Percentiles rank a stretch among this genome's conserved stretches.
Evolutionary conservation across 2,797 vertebrate genomes (phyloP).

Genomic region (Sarcoramphus papa): DNA sequence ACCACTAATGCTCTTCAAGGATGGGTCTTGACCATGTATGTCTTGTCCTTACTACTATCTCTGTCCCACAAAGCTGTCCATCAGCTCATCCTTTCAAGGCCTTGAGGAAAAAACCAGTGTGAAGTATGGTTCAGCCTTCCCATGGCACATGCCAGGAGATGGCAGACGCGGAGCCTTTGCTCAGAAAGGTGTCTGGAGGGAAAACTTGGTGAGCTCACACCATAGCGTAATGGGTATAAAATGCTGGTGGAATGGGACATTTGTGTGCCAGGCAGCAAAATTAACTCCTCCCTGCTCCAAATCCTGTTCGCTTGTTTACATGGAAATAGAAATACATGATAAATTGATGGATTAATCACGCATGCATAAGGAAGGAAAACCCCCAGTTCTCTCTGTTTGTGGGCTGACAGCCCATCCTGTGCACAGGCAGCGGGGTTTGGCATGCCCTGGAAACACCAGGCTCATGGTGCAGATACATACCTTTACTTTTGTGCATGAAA

Average conservation of each 20-base stretch:
- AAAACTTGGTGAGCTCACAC: not conserved
- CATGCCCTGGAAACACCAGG: not conserved
- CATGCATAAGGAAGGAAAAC: not conserved
- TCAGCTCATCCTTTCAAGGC: not conserved
- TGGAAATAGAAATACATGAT: not conserved
- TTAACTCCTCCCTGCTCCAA: not conserved
- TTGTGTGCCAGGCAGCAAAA: not conserved
- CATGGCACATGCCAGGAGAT: not conserved
- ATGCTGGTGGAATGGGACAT: not conserved
- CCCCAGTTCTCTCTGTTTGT: not conserved
- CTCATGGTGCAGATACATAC: accelerated
- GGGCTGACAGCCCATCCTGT: not conserved
- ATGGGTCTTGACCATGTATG: not conserved
- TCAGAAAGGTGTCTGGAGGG: not conserved
- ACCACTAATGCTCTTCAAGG: too few relatives aligned
- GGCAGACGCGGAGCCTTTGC: not conserved
- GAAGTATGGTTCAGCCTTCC: not conserved
- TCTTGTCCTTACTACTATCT: not conserved
- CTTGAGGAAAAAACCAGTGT: too few relatives aligned
- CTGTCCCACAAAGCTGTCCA: not conserved
- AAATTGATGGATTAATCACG: too few relatives aligned
- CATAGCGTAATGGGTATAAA: not conserved
- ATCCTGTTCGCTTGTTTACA: too few relatives aligned
- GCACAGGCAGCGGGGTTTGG: not conserved
- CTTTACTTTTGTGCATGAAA: not conserved